phyloP scores from a whole-genome alignment of 2,888 invertebrate genomes.

The Baccha elongata region DNA sequence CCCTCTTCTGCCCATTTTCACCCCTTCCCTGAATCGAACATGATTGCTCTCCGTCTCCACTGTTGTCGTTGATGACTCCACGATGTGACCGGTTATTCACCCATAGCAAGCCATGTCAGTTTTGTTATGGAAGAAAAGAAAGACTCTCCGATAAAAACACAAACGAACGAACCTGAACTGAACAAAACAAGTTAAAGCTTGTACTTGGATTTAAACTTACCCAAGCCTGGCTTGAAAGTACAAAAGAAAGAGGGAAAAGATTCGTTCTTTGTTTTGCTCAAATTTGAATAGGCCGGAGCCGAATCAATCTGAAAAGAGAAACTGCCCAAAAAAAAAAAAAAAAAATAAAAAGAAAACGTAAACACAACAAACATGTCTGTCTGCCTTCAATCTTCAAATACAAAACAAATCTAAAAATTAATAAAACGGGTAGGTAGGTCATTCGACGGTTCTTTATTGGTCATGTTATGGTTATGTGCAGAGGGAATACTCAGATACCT shows the following conservation, averaged over 20 bases:
- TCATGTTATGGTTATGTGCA: conserved; percentile 12
- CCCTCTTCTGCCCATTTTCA: not conserved
- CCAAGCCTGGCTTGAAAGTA: conserved; percentile 13
- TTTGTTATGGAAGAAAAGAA: conserved; percentile 22
- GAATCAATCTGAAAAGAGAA: conserved; percentile 37
- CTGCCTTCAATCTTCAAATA: not conserved
- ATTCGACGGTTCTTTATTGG: conserved; percentile 37
- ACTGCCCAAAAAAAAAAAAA: conserved; percentile 39
- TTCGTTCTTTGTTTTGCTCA: conserved; percentile 61
- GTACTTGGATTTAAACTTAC: conserved; percentile 25
- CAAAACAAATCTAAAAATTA: conserved; percentile 35
- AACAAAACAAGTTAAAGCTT: conserved; percentile 51
- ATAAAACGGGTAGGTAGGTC: conserved; percentile 54
- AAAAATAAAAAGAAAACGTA: not conserved
- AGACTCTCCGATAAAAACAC: conserved; percentile 62
- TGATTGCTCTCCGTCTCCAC: conserved; percentile 46
- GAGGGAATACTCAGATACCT: conserved; percentile 24
- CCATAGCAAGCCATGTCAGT: conserved; percentile 52
- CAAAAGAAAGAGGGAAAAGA: not conserved
- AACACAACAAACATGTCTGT: conserved; percentile 43
- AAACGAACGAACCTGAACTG: conserved; percentile 55
- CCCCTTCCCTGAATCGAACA: conserved; percentile 37
- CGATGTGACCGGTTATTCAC: conserved; percentile 71
- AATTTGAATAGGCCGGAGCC: conserved; percentile 36
- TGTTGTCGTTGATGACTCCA: conserved; percentile 64